Evolutionary conservation across 1,140 invertebrate species (phyloP).

Genomic region (Hylaeus anthracinus): DNA sequence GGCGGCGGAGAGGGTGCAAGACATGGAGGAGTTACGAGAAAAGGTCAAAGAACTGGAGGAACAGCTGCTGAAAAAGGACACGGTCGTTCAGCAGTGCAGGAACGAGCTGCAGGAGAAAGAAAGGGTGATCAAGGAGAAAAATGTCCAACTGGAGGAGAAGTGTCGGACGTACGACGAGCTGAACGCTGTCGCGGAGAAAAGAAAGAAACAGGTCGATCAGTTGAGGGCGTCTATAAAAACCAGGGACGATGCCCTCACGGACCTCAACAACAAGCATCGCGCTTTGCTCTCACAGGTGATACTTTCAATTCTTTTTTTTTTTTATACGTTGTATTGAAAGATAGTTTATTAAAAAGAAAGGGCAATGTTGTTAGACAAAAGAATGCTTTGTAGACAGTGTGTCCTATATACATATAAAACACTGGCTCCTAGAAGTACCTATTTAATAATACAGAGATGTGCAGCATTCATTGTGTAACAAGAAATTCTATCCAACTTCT

Average conservation of each 20-base stretch:
- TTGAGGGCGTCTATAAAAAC: constrained; percentile 74
- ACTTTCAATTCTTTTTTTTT: neutral
- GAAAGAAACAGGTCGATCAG: constrained; percentile 77
- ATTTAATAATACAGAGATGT: too few species aligned
- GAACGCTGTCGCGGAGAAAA: constrained; percentile 69
- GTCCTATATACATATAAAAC: too few species aligned
- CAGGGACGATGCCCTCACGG: constrained; percentile 75
- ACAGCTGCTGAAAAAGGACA: constrained; percentile 73
- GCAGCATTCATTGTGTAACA: too few species aligned
- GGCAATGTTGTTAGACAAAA: too few species aligned
- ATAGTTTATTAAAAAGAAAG: too few species aligned
- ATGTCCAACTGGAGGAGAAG: constrained; percentile 71
- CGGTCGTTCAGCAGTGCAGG: constrained; percentile 68
- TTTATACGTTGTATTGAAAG: too few species aligned
- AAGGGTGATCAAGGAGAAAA: constrained; percentile 74
- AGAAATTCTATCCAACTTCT: too few species aligned
- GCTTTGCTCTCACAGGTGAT: constrained; percentile 73
- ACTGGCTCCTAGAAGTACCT: too few species aligned
- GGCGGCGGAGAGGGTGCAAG: constrained; percentile 62
- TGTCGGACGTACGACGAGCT: constrained; percentile 72
- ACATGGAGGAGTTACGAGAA: constrained; percentile 68
- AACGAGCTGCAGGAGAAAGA: constrained; percentile 74
- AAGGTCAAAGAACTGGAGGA: constrained; percentile 77
- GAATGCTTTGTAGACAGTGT: too few species aligned
- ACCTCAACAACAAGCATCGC: constrained; percentile 77